Conservation (phyloP, 2,797 vertebrate species). For the Sebastes cheni region DNA sequence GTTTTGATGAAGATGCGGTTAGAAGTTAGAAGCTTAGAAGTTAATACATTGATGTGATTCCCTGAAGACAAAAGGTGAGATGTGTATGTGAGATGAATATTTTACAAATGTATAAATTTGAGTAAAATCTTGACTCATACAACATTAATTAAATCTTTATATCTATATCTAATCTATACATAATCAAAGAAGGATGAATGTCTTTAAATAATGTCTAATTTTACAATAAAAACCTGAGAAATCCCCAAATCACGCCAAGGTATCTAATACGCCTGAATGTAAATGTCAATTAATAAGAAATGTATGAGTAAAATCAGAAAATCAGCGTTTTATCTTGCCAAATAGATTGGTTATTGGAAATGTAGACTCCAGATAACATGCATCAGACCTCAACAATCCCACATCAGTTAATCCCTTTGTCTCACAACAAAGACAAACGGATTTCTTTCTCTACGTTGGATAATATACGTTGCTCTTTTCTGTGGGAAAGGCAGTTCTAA, state of each 20-base stretch:
- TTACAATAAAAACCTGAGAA: background rate
- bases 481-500: constrained; percentile 47
- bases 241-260: background rate
- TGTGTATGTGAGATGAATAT: background rate
- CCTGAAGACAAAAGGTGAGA: background rate
- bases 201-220: background rate
- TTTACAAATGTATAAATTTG: background rate
- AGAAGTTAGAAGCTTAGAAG: background rate
- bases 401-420: background rate
- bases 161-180: background rate
- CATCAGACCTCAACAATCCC: background rate
- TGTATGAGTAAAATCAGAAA: background rate
- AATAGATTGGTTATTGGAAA: background rate
- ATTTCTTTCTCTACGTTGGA: constrained; percentile 41
- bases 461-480: constrained; percentile 28
- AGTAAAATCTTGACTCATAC: background rate
- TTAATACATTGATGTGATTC: background rate
- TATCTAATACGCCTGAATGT: background rate
- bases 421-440: constrained; percentile 42
- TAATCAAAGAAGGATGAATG: background rate
- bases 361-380: background rate
- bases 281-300: background rate
- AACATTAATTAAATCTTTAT: background rate
- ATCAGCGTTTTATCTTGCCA: background rate
- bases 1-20: background rate